Evolutionary conservation across 2,113 vertebrate species (phyloP), one percentile per base, ranked within the genome.

Genomic region (Stigmatopora nigra): DNA sequence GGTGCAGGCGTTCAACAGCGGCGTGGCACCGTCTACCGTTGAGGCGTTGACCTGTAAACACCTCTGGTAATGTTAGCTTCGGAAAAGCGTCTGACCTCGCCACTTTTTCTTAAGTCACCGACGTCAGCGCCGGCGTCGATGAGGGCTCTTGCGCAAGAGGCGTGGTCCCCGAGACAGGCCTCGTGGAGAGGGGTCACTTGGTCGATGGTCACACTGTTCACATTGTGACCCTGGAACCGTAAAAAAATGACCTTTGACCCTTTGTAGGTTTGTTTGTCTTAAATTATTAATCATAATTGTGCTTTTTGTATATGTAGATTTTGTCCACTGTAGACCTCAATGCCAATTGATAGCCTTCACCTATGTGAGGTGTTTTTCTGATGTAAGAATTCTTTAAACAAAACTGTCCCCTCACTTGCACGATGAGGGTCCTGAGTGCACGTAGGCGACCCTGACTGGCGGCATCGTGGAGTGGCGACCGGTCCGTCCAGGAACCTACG

Each of bases 121-220:
- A 98, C 96, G 67, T 95, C 95, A 52, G 94, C 96, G 81, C 96
- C 95, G 31, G 96, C 95, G 77, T 98, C 92, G 38, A 98, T 91
- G 63, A 99, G 94, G 35, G 91, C 92, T 79, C 92, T 89, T 65
- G 93, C 93, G 82, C 96, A 99, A 9, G 92, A 90, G 5, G 91
- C 92, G 0, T 98, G 95, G 78, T 92, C 92, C 70, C 93, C 95
- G 10, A 95, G 84, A 79, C 95, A 98, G 73, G 95, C 95, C 76
- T 99, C 95, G 1, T 99, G 96, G 63, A 99, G 82, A 4, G 95
- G 96, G 41, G 94, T 95, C 69, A 97, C 89, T 44, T 96, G 93
- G 84, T 98, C 95, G 76, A 98, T 93, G 5, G 96, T 99, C 60
- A 95, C 85, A 5, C 91, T 92, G 75, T 98, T 94, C 38, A 96